A percentile compares a stretch with the other conserved stretches of the same genome.
Evolutionary conservation across 2,113 vertebrate genomes (phyloP).

Genomic region (Chiloscyllium plagiosum): DNA sequence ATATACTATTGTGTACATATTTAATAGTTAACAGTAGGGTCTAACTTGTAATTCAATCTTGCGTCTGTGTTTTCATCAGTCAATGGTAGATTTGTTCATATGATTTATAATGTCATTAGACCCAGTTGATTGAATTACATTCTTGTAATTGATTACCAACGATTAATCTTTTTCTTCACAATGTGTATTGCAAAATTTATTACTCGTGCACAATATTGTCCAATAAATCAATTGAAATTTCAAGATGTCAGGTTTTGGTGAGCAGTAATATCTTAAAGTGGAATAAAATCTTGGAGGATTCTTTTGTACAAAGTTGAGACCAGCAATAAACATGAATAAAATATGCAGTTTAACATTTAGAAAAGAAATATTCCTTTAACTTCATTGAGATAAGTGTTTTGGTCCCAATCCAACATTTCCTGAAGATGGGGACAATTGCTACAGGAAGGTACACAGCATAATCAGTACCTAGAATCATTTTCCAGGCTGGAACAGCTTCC

Average conservation of each 20-base stretch:
- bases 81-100: slow-evolving; percentile 17
- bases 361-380: not conserved
- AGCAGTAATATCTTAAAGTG: not conserved
- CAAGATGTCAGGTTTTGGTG: not conserved
- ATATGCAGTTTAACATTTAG: not conserved
- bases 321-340: not conserved
- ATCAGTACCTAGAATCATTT: not conserved
- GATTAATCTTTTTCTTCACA: slow-evolving; percentile 10
- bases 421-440: not conserved
- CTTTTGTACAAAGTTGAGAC: not conserved
- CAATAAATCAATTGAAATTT: slow-evolving; percentile 15
- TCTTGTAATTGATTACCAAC: slow-evolving; percentile 15
- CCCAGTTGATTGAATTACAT: slow-evolving; percentile 21
- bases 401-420: not conserved
- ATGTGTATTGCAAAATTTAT: slow-evolving; percentile 13
- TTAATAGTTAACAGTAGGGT: slow-evolving; percentile 25
- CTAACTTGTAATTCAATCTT: slow-evolving; percentile 26
- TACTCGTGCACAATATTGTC: not conserved
- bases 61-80: slow-evolving; percentile 4
- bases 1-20: not conserved
- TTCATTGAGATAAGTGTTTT: not conserved
- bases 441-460: not conserved
- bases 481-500: not conserved
- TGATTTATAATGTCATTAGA: slow-evolving; percentile 30
- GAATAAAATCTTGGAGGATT: not conserved